A percentile compares a stretch with the other conserved stretches of the same genome.
These are phyloP conservation scores for Aphelocoma californica DNA, from an alignment of 2,797 vertebrate genomes.

Conservation along the genomic window DNA sequence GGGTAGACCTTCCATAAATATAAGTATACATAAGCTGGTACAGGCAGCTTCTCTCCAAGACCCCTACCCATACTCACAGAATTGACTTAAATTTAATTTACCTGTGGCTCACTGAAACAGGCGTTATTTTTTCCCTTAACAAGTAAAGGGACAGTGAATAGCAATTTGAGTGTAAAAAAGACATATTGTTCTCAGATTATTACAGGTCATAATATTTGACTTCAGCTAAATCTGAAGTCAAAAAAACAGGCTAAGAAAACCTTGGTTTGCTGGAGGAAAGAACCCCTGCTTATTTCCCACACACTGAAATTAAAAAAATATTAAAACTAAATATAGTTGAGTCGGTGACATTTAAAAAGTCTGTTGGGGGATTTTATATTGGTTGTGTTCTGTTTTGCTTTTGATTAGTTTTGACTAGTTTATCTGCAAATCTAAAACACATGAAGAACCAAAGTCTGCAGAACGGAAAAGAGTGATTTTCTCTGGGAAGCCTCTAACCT, in stretches of 20 bases:
- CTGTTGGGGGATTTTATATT: neutral
- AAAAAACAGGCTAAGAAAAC: neutral
- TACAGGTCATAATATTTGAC: neutral
- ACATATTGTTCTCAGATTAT: neutral
- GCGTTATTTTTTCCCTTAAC: neutral
- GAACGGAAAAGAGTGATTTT: neutral
- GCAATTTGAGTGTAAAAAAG: neutral
- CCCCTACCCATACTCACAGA: neutral
- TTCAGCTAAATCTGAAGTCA: neutral
- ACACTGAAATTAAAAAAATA: neutral
- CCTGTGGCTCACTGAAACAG: neutral
- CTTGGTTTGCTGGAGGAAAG: neutral
- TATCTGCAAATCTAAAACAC: conserved; percentile 19
- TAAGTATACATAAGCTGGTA: neutral
- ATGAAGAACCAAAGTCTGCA: neutral
- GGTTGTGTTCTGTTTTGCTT: neutral
- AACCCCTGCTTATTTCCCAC: neutral
- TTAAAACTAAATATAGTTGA: neutral
- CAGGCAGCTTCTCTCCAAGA: neutral
- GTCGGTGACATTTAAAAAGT: neutral
- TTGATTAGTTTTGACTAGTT: neutral
- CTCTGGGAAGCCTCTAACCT: neutral
- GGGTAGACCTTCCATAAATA: neutral
- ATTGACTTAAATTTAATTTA: neutral
- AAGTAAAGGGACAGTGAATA: neutral